A percentile compares a stretch with the other conserved stretches of the same genome.
phyloP scores from a whole-genome alignment of 2,113 vertebrate species.

The Indicator indicator region DNA sequence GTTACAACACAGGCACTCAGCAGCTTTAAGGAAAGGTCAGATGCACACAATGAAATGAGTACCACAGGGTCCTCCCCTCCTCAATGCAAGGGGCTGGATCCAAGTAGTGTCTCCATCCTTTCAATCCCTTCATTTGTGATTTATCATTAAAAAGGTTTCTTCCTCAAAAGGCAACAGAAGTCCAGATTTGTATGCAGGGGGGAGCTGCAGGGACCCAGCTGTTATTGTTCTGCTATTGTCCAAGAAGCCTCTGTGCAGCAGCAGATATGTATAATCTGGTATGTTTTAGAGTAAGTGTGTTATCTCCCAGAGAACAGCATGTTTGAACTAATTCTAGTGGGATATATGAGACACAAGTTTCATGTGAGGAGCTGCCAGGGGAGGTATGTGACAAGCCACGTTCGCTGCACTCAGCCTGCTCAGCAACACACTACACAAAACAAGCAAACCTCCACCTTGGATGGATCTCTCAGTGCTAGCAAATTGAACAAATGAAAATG shows the following conservation, averaged over 20 bases:
- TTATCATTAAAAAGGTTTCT: background rate
- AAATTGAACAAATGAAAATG: conserved; percentile 39
- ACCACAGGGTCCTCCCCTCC: background rate
- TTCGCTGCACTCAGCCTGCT: background rate
- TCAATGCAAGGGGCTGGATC: conserved; percentile 33
- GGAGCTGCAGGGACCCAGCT: background rate
- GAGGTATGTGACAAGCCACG: background rate
- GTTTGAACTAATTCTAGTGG: conserved; percentile 44
- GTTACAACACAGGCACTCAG: background rate
- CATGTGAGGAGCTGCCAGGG: background rate
- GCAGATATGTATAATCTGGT: conserved; percentile 58
- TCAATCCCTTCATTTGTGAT: background rate
- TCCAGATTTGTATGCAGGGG: background rate
- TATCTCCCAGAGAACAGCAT: conserved; percentile 54
- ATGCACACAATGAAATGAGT: background rate
- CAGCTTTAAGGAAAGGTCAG: conserved; percentile 12
- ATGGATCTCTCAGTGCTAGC: background rate
- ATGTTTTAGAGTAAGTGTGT: conserved; percentile 8
- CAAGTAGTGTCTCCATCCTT: background rate
- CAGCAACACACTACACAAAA: background rate
- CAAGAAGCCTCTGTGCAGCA: background rate
- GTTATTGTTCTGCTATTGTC: conserved; percentile 7
- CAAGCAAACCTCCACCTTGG: background rate
- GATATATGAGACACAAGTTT: conserved; percentile 14
- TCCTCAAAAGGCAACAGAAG: background rate